Conservation (phyloP, 2,113 vertebrate species). For the Gymnocephalus cernua region DNA sequence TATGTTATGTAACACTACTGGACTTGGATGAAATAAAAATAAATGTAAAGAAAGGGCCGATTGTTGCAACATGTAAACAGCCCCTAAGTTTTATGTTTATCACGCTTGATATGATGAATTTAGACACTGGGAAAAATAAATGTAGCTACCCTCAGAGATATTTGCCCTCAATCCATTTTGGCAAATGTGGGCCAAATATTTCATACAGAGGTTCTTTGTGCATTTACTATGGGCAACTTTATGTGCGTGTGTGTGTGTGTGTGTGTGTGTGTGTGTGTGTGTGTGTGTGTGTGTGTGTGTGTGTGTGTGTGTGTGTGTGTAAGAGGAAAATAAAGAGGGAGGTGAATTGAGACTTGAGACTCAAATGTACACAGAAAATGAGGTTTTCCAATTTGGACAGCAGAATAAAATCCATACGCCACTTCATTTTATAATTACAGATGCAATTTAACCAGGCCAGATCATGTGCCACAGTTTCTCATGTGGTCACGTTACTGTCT, state of each 20-base stretch:
- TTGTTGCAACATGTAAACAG: slow-evolving; percentile 34
- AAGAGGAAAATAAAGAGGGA: background rate
- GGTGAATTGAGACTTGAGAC: slow-evolving; percentile 20
- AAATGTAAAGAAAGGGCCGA: slow-evolving; percentile 23
- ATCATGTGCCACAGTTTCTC: slow-evolving; percentile 71
- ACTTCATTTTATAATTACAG: slow-evolving; percentile 69
- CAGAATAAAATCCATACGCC: slow-evolving; percentile 69
- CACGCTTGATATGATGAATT: slow-evolving; percentile 13
- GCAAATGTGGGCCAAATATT: slow-evolving; percentile 34
- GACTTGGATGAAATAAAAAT: background rate
- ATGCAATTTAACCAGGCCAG: slow-evolving; percentile 44
- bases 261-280: background rate
- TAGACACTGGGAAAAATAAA: background rate
- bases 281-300: background rate
- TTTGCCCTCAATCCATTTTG: slow-evolving; percentile 29
- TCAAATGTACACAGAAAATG: slow-evolving; percentile 46
- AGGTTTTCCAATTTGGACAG: slow-evolving; percentile 69
- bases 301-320: slow-evolving; percentile 4
- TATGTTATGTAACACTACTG: slow-evolving; percentile 28
- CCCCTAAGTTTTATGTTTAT: background rate
- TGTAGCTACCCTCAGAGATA: slow-evolving; percentile 9
- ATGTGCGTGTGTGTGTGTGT: background rate
- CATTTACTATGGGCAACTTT: background rate
- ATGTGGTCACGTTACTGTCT: slow-evolving; percentile 60
- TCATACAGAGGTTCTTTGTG: slow-evolving; percentile 45